Base-by-base conservation (phyloP, 2,797 vertebrate species). In the Alectoris magna region DNA sequence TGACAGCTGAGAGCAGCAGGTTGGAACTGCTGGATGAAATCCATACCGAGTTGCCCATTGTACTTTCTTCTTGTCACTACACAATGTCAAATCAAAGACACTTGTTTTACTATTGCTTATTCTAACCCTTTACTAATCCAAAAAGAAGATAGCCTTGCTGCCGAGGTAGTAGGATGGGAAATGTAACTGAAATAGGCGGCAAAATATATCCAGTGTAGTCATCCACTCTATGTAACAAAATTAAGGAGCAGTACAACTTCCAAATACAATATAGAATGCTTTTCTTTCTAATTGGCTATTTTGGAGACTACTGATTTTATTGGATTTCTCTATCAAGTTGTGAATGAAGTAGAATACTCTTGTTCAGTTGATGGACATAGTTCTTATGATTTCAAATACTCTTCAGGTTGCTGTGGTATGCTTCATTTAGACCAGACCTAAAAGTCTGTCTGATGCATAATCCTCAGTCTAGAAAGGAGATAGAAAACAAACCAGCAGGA, bases 21-120 rank as follows among this genome's bases (percentile, higher is more conserved):
- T 93, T 96, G 93, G 87, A 95, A 81, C 92, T 96, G 90, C 88
- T 95, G 94, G 94, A 91, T 92, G 88, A 89, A 94, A 91, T 94
- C 95, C 84, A 85, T 94, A 89, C 55, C 39, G 39, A 41, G 39
- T 41, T 41, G 39, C 39, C 91, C 81, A 93, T 44, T 92, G 63
- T 83, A 96, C 72, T 87, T 95, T 80, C 81, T 91, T 94, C 87
- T 93, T 91, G 90, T 92, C 78, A 70, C 69, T 85, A n/a, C 24
- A 58, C 73, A 94, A 81, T 93, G 81, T 93, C 87, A 95, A 78
- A 80, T 91, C 49, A 85, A 95, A 93, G 87, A 51, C 46, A 18
- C 12, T 56, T 56, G 71, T 66, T 36, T 9, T 21, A 56, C n/a
- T 72, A 38, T 91, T 92, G 63, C 29, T 83, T 92, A 48, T 91